Evolutionary conservation across 2,888 invertebrate species (phyloP).

Genomic region (Calephelis perditalis): DNA sequence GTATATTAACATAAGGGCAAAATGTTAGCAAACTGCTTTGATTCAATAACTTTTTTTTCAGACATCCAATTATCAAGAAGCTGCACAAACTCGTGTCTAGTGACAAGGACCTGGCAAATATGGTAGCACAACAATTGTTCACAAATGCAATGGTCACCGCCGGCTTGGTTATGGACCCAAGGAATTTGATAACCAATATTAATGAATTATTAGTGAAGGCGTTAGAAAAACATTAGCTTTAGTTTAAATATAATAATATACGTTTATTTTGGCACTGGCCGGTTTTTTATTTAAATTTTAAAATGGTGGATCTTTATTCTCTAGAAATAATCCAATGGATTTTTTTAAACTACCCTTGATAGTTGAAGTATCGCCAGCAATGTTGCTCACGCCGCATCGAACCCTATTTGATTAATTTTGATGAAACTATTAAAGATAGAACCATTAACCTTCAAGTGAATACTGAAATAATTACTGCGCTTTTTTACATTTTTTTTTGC

Average conservation of each 20-base stretch:
- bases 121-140: constrained; percentile 93
- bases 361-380: too few relatives aligned
- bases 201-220: constrained; percentile 91
- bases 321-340: too few relatives aligned
- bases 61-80: constrained; percentile 94
- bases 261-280: constrained; percentile 20
- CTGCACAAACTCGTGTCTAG: constrained; percentile 84
- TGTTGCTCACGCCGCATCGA: too few relatives aligned
- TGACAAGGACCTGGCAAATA: constrained; percentile 89
- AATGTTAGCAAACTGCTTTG: too few relatives aligned
- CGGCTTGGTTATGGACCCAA: constrained; percentile 94
- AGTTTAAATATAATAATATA: constrained; percentile 16
- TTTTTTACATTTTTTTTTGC: too few relatives aligned
- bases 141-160: constrained; percentile 97
- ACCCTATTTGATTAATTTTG: too few relatives aligned
- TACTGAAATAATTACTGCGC: too few relatives aligned
- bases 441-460: too few relatives aligned
- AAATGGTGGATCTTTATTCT: too few relatives aligned
- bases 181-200: constrained; percentile 89
- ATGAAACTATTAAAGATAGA: too few relatives aligned
- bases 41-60: constrained; percentile 49
- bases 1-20: too few relatives aligned
- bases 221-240: constrained; percentile 83
- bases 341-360: too few relatives aligned
- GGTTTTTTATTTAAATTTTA: constrained; percentile 14